Conservation (phyloP, 2,797 vertebrate genomes). For the Microtus agrestis region DNA sequence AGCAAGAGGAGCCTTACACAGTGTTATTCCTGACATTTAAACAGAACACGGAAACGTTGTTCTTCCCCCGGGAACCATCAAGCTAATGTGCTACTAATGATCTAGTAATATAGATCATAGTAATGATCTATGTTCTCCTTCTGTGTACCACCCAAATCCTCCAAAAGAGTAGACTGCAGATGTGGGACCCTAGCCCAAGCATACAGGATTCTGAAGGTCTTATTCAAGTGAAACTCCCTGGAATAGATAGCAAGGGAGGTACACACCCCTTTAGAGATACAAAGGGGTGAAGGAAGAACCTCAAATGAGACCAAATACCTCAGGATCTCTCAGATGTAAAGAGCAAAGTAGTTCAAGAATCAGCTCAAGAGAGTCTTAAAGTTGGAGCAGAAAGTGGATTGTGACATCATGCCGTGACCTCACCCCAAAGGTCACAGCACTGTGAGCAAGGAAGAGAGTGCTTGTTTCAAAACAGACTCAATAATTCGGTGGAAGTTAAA, state of each 20-base stretch:
- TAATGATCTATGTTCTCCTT: neutral
- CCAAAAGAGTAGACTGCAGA: neutral
- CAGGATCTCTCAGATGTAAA: slow-evolving; percentile 14
- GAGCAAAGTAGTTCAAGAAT: neutral
- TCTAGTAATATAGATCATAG: neutral
- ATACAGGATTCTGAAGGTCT: neutral
- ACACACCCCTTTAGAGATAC: slow-evolving; percentile 4
- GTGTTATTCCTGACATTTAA: neutral
- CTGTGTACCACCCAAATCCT: neutral
- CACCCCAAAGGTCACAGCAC: slow-evolving; percentile 35
- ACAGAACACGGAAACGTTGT: neutral
- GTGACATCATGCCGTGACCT: slow-evolving; percentile 72
- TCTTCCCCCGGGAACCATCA: neutral
- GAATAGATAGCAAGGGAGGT: slow-evolving; percentile 24
- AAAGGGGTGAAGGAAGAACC: slow-evolving; percentile 24
- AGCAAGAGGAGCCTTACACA: neutral
- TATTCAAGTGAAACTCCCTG: neutral
- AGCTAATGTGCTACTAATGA: neutral
- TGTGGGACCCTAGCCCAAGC: neutral
- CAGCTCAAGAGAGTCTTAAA: slow-evolving; percentile 40
- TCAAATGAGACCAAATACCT: slow-evolving; percentile 2
- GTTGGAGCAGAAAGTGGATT: slow-evolving; percentile 49
- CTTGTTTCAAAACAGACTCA: slow-evolving; percentile 38
- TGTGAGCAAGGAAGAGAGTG: neutral
- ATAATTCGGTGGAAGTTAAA: slow-evolving; percentile 51